A percentile compares a stretch with the other conserved stretches of the same genome.
Evolutionary conservation across 2,888 invertebrate genomes (phyloP).

Genomic region (Esperia sulphurella): DNA sequence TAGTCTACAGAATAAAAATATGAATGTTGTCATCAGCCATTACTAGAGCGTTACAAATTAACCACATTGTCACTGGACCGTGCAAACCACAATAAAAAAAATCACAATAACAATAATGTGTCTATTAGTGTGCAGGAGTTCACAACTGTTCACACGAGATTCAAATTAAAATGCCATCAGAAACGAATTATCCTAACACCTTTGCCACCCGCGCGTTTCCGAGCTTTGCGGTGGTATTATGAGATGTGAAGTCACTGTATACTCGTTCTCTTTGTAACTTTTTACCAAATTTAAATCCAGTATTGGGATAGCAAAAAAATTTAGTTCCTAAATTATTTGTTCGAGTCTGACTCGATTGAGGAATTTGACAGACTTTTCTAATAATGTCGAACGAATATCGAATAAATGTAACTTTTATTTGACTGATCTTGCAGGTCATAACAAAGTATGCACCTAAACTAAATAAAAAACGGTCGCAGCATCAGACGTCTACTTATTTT

Average conservation of each 20-base stretch:
- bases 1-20: background rate
- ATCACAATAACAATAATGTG: constrained; percentile 48
- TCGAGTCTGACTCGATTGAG: too few relatives aligned
- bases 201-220: constrained; percentile 42
- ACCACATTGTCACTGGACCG: constrained; percentile 13
- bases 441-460: too few relatives aligned
- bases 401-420: too few relatives aligned
- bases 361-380: too few relatives aligned
- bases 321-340: too few relatives aligned
- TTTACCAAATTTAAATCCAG: too few relatives aligned
- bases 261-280: background rate
- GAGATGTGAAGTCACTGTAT: constrained; percentile 7
- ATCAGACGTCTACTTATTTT: too few relatives aligned
- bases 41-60: background rate
- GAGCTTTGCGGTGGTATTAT: constrained; percentile 13
- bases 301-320: too few relatives aligned
- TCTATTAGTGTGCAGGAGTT: constrained; percentile 64
- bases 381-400: too few relatives aligned
- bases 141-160: constrained; percentile 55
- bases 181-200: constrained; percentile 69
- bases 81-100: constrained; percentile 27
- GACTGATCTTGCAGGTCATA: too few relatives aligned
- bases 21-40: background rate
- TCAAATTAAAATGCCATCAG: constrained; percentile 74
- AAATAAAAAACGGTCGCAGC: too few relatives aligned